A percentile compares a stretch with the other conserved stretches of the same genome.
Conservation (phyloP, 2,797 vertebrate genomes). For the Salarias fasciatus region DNA sequence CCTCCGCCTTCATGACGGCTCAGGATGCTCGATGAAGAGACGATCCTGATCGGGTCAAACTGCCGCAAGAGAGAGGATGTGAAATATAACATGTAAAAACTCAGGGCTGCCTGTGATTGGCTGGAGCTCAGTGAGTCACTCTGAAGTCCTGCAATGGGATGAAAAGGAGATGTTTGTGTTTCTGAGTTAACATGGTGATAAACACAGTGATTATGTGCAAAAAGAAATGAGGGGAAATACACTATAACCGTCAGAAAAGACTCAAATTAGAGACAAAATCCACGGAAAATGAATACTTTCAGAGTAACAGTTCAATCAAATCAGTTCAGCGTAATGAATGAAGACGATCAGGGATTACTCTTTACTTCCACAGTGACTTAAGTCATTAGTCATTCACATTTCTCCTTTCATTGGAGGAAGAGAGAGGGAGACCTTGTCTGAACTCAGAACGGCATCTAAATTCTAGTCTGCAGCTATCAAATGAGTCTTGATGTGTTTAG, state of each 20-base stretch:
- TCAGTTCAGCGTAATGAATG: neutral
- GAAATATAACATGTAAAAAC: constrained; percentile 42
- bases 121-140: constrained; percentile 55
- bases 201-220: neutral
- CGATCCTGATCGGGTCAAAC: constrained; percentile 10
- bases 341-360: neutral
- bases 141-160: constrained; percentile 40
- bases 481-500: constrained; percentile 49
- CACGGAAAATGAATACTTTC: neutral
- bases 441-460: constrained; percentile 35
- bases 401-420: constrained; percentile 5
- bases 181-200: constrained; percentile 27
- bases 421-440: constrained; percentile 15
- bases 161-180: constrained; percentile 40
- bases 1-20: constrained; percentile 1
- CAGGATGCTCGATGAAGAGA: constrained; percentile 6
- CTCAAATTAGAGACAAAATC: too few species aligned
- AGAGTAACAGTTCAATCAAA: too few species aligned
- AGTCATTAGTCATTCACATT: neutral
- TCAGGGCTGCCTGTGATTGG: constrained; percentile 45
- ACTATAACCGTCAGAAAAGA: neutral
- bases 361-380: neutral
- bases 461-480: constrained; percentile 28
- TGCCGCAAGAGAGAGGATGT: constrained; percentile 19
- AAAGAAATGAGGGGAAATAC: neutral